These are phyloP conservation scores for Drosophila maculinotata DNA, from an alignment of 2,888 invertebrate species.

Conservation along the genomic window DNA sequence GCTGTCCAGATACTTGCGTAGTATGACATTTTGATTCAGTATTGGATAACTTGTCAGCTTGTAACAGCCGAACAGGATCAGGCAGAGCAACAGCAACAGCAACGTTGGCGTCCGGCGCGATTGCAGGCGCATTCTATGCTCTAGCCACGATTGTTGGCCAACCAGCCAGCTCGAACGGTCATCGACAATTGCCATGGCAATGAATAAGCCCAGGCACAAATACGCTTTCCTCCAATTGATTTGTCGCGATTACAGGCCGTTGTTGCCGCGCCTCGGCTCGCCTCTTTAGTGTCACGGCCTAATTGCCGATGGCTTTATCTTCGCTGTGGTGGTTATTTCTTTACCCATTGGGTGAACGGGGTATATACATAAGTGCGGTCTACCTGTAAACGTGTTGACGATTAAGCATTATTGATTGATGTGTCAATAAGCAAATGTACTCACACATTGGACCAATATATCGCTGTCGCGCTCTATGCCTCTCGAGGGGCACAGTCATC, in stretches of 20 bases:
- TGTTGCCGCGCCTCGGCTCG: background rate
- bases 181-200: slow-evolving; percentile 43
- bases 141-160: slow-evolving; percentile 1
- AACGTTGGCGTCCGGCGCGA: slow-evolving; percentile 29
- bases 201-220: slow-evolving; percentile 6
- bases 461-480: background rate
- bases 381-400: slow-evolving; percentile 35
- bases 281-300: slow-evolving; percentile 15
- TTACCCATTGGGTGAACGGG: slow-evolving; percentile 2
- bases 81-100: slow-evolving; percentile 30
- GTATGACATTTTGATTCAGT: slow-evolving; percentile 78
- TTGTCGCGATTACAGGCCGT: slow-evolving; percentile 9
- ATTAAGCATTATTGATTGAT: slow-evolving; percentile 60
- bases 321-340: background rate
- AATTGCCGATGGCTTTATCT: slow-evolving; percentile 35
- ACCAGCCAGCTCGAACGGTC: slow-evolving; percentile 42
- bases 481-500: background rate
- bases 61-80: slow-evolving; percentile 85
- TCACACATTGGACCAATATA: slow-evolving; percentile 4
- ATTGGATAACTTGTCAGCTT: slow-evolving; percentile 64
- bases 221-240: slow-evolving; percentile 15
- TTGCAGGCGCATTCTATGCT: slow-evolving; percentile 31
- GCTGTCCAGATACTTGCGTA: slow-evolving; percentile 60
- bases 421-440: slow-evolving; percentile 42
- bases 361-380: background rate